Conservation (phyloP, 23 tunicate species). For the Diplosoma virens region DNA sequence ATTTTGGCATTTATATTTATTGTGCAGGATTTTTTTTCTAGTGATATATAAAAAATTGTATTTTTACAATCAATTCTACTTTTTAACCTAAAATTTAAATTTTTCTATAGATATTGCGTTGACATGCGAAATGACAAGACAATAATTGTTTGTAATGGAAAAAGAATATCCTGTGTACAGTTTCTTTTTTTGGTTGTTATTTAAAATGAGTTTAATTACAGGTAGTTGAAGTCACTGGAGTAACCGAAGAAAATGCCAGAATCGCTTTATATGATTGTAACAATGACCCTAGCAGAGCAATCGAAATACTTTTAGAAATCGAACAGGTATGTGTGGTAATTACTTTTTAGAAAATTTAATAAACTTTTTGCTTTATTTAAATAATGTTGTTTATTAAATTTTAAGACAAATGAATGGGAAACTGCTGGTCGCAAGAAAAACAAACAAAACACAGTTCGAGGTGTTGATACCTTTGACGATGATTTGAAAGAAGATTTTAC, state of each 20-base stretch:
- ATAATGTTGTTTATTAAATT: constrained; percentile 1
- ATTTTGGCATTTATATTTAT: too few species aligned
- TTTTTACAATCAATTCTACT: too few species aligned
- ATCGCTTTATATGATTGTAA: constrained; percentile 76
- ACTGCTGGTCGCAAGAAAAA: constrained; percentile 70
- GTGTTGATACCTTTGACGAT: constrained; percentile 49
- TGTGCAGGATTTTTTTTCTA: too few species aligned
- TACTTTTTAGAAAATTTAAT: not conserved
- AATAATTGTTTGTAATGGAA: too few species aligned
- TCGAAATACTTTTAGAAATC: constrained; percentile 78
- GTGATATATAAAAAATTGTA: too few species aligned
- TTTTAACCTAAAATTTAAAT: too few species aligned
- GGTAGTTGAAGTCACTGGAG: constrained; percentile 90
- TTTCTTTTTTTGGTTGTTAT: too few species aligned
- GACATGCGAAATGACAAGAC: too few species aligned
- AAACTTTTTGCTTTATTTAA: not conserved
- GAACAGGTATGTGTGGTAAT: constrained; percentile 30
- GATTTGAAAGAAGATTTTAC: constrained; percentile 39
- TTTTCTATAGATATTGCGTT: too few species aligned
- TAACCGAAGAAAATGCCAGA: constrained; percentile 77
- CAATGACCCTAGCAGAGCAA: constrained; percentile 86
- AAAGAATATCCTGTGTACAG: too few species aligned
- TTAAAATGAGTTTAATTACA: too few species aligned
- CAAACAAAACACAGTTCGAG: constrained; percentile 44
- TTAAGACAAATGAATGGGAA: constrained; percentile 78